phyloP scores from a whole-genome alignment of 1,140 invertebrate genomes.

The Probaryconus sp. region DNA sequence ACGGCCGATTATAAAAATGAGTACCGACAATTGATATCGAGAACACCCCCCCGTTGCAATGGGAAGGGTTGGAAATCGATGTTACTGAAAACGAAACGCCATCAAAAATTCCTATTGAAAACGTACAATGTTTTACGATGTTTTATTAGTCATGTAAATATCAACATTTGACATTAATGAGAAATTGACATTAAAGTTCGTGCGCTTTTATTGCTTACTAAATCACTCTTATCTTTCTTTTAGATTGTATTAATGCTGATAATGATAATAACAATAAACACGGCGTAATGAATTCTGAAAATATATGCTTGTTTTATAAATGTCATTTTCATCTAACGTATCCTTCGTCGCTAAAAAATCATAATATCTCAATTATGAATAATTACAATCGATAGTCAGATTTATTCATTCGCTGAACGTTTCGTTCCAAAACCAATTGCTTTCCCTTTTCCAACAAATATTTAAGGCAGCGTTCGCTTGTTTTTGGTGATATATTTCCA shows the following conservation, averaged over 20 bases:
- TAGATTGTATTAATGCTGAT: constrained; percentile 28
- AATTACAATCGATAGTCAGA: constrained; percentile 4
- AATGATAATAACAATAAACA: constrained; percentile 27
- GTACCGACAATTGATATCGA: too few relatives aligned
- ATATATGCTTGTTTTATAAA: constrained; percentile 8
- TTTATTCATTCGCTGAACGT: background rate
- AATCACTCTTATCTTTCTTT: constrained; percentile 37
- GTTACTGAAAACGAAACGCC: background rate
- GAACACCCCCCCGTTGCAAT: too few relatives aligned
- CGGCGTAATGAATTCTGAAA: constrained; percentile 13
- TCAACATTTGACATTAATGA: constrained; percentile 41
- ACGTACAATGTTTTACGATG: constrained; percentile 19
- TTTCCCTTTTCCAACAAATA: too few relatives aligned
- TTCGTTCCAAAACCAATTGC: background rate
- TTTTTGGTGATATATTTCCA: too few relatives aligned
- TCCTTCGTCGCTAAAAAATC: background rate
- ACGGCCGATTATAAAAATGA: too few relatives aligned
- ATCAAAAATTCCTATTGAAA: background rate
- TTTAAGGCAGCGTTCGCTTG: background rate
- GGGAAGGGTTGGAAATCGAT: background rate
- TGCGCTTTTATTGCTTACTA: constrained; percentile 34
- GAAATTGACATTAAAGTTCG: constrained; percentile 39
- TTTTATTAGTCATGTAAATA: constrained; percentile 21
- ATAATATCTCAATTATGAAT: constrained; percentile 25
- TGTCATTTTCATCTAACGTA: constrained; percentile 12